Evolutionary conservation across 2,797 vertebrate genomes (phyloP).

Genomic region (Ataeniobius toweri): DNA sequence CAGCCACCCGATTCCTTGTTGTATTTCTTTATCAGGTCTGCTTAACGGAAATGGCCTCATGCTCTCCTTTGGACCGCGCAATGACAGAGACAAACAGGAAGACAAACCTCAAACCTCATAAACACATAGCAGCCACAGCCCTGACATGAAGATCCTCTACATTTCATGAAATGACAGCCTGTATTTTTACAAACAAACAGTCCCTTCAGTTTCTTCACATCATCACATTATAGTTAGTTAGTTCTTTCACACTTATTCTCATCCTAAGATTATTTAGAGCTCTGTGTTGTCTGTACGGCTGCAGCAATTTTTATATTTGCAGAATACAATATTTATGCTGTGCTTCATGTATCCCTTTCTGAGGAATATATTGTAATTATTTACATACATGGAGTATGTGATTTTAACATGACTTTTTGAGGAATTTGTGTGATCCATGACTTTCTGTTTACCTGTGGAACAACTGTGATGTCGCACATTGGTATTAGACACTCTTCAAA

Average conservation of each 20-base stretch:
- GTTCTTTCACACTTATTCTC: not conserved
- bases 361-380: not conserved
- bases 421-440: not conserved
- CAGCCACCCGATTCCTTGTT: not conserved
- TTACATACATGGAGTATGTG: not conserved
- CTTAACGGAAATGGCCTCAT: not conserved
- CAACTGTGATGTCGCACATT: not conserved
- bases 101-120: conserved; percentile 7
- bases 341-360: not conserved
- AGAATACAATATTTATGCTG: not conserved
- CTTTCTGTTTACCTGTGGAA: not conserved
- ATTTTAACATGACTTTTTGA: too few species aligned
- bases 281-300: not conserved
- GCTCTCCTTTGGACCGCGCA: not conserved
- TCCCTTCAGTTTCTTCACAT: not conserved
- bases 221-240: not conserved
- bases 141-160: not conserved
- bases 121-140: not conserved
- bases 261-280: not conserved
- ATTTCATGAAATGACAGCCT: not conserved
- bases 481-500: not conserved
- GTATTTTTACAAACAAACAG: not conserved
- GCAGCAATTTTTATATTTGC: not conserved
- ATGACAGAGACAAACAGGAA: conserved; percentile 11
- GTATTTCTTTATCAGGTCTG: not conserved